Evolutionary conservation across 1,140 invertebrate genomes (phyloP).

Genomic region (Drosophila leontia): DNA sequence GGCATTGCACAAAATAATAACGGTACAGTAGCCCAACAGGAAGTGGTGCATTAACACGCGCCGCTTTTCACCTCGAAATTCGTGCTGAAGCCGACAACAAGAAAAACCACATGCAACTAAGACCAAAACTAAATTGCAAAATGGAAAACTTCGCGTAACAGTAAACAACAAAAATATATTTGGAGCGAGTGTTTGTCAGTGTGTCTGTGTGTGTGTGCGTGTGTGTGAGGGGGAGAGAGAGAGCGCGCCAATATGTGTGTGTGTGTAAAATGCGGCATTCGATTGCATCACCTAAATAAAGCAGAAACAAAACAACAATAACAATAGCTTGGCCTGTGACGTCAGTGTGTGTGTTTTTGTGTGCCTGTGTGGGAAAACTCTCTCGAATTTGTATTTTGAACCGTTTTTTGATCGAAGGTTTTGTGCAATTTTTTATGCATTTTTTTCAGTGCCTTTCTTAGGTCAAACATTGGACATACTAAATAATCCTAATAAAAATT

Average conservation of each 20-base stretch:
- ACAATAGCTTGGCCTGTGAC: constrained; percentile 18
- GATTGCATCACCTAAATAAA: constrained; percentile 71
- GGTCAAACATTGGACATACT: neutral
- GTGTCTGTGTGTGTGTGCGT: neutral
- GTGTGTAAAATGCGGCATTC: constrained; percentile 34
- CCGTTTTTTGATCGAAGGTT: constrained; percentile 1
- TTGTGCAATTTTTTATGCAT: neutral
- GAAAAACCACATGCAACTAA: constrained; percentile 22
- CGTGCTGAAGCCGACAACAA: constrained; percentile 50
- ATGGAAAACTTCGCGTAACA: constrained; percentile 48
- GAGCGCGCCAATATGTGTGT: neutral
- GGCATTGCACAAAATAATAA: constrained; percentile 75
- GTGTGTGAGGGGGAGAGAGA: neutral
- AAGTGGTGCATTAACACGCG: constrained; percentile 84
- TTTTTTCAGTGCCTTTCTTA: neutral
- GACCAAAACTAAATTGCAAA: constrained; percentile 22
- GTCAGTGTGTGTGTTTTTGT: constrained; percentile 7
- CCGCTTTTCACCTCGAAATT: constrained; percentile 58
- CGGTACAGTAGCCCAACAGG: constrained; percentile 82
- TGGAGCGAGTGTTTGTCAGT: constrained; percentile 8
- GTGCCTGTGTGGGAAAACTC: constrained; percentile 3
- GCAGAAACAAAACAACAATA: constrained; percentile 27
- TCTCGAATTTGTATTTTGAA: constrained; percentile 3
- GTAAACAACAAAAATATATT: constrained; percentile 45
- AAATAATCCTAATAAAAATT: neutral